Evolutionary conservation across 2,888 invertebrate genomes (phyloP), one percentile per base, ranked within the genome.

Genomic region (Falcaria lacertinaria): DNA sequence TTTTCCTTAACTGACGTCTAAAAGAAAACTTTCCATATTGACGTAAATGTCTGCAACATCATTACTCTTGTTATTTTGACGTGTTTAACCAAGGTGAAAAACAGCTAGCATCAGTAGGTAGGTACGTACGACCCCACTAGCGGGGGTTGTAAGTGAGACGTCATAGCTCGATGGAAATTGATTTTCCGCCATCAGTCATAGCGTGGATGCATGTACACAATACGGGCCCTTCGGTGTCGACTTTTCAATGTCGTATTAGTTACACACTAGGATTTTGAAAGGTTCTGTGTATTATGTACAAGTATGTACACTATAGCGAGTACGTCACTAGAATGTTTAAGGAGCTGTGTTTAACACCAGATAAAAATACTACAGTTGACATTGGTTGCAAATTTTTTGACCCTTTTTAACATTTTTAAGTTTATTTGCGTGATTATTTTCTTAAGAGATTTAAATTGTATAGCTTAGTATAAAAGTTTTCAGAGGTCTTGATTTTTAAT

Each of bases 61-160:
- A 79, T 74, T 71, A 68, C 71, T 67, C 67, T 77, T 77, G 76
- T 76, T 88, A 86, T 88, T 88, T 84, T 86, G 88, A 87, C 86
- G 77, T 80, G 86, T 87, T 80, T 78, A 88, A 80, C 80, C 80
- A 76, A 78, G 81, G 84, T 69, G 85, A 86, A 88, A 85, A 88
- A 81, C 79, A 80, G 82, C 78, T 48, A 70, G 77, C 37, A 76
- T 79, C 78, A 75, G 80, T 73, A 54, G 54, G 60, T 45, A 60
- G 74, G 80, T 73, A 54, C 54, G 60, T 45, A 60, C 55, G 57
- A 54, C 57, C 49, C 54, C 44, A 48, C 19, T 19, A 19, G 55
- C 64, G 60, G 54, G 64, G 76, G 73, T 70, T 63, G 74, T 70
- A 73, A 86, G 83, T 83, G 86, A 87, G 79, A 78, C 74, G 83